Evolutionary conservation across 2,797 vertebrate species (phyloP).

Genomic region (Mallotus villosus): DNA sequence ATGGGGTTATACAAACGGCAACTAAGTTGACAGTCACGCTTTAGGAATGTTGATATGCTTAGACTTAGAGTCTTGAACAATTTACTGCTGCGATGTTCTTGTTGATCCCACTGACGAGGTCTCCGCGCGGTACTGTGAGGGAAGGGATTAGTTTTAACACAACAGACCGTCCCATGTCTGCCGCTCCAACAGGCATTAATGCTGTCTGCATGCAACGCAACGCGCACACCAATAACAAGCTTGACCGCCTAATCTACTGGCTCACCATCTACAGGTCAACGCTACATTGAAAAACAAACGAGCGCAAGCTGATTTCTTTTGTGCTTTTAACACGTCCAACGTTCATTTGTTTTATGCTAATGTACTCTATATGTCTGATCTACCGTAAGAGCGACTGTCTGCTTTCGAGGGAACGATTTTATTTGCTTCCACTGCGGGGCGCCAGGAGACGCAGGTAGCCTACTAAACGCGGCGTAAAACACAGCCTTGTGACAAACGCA

Average conservation of each 20-base stretch:
- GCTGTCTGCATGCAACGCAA: too few species aligned
- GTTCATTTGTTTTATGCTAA: too few species aligned
- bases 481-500: neutral
- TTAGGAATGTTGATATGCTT: conserved; percentile 4
- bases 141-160: conserved; percentile 45
- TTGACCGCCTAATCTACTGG: neutral
- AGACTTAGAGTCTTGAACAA: neutral
- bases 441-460: conserved; percentile 36
- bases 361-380: neutral
- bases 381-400: neutral
- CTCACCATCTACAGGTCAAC: too few species aligned
- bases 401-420: conserved; percentile 22
- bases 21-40: too few species aligned
- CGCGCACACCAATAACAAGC: too few species aligned
- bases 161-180: conserved; percentile 21
- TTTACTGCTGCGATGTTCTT: neutral
- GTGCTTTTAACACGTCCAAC: too few species aligned
- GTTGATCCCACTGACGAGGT: neutral
- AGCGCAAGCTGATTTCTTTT: neutral
- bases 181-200: conserved; percentile 8
- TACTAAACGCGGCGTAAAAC: neutral
- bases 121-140: conserved; percentile 36
- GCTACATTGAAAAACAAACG: neutral
- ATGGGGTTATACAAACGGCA: too few species aligned
- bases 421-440: conserved; percentile 57